Evolutionary conservation across 2,888 invertebrate genomes (phyloP).

Genomic region (Cryptocephalus moraei): DNA sequence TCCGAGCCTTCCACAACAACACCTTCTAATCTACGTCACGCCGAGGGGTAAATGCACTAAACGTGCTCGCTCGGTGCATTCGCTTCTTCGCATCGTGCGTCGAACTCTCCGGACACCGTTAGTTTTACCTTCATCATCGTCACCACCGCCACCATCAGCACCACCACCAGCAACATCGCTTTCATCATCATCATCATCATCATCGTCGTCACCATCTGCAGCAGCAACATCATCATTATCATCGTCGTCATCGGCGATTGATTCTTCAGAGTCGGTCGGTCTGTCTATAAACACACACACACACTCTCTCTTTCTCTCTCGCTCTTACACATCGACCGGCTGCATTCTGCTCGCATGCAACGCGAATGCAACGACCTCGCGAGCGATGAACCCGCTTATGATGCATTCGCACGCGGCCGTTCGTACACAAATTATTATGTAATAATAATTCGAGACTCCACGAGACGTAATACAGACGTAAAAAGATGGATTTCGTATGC

Average conservation of each 20-base stretch:
- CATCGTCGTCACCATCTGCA: too few species aligned
- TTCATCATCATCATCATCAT: too few species aligned
- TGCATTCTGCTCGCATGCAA: conserved; percentile 6
- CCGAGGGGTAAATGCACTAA: conserved; percentile 20
- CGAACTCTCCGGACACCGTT: conserved; percentile 23
- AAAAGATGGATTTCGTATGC: too few species aligned
- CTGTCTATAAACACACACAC: too few species aligned
- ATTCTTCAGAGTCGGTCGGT: too few species aligned
- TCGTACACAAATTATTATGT: not conserved
- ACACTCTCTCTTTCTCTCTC: too few species aligned
- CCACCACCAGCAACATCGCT: too few species aligned
- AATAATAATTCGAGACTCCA: not conserved
- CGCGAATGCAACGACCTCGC: conserved; percentile 25
- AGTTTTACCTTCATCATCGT: conserved; percentile 18
- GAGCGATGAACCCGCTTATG: conserved; percentile 21
- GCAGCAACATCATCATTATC: too few species aligned
- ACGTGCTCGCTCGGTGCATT: conserved; percentile 8
- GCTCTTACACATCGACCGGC: too few species aligned
- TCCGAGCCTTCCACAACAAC: too few species aligned
- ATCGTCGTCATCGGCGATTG: conserved; percentile 3
- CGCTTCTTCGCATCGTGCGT: conserved; percentile 14
- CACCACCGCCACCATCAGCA: too few species aligned
- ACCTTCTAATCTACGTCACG: conserved; percentile 1
- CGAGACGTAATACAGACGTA: not conserved
- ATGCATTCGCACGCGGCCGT: conserved; percentile 1